Base-by-base conservation (phyloP, 1,140 invertebrate species). In the Ostrea denselamellosa region DNA sequence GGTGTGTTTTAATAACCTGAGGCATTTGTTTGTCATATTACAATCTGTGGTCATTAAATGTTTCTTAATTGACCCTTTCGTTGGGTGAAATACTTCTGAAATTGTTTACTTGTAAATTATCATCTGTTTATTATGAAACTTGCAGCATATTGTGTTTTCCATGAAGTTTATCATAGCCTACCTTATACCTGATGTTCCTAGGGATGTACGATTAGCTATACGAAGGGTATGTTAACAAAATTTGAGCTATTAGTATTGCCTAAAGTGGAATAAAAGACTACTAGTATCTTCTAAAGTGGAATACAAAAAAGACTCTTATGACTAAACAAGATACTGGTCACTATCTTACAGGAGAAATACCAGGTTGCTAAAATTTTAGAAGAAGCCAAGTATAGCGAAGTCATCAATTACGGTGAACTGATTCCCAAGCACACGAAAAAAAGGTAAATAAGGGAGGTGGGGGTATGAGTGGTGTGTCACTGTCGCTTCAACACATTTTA, bases 131-230 rank as follows among this genome's bases (percentile, higher is more conserved):
- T n/a, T 88, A 85, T 56, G 90, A n/a, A 65, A 68, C 56, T 90
- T 91, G 58, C 92, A 95, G 95, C 95, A 95, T 89, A 93, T 95
- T 52, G 94, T 95, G 54, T 95, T 95, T 89, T 83, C 88, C 22
- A 87, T 95, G 25, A 95, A 95, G 90, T 94, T 93, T 86, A 34
- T 95, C 1, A 84, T 95, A 58, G 93, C 93, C 8, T 93, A 94
- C 71, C 58, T 94, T 44, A 95, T 95, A 19, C 95, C 95, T 77
- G 95, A 95, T 90, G 90, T 93, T 9, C 94, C 95, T 34, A 84
- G 90, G 28, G 85, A 90, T 68, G 92, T 95, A 4, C 89, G 87
- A 62, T 83, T 93, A 17, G 91, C 92, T 10, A 94, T 93, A 19
- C 89, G 93, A 88, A 93, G 92, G 92, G 95, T 95, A 87, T 90